Conservation (phyloP, 1,140 invertebrate species). For the Thalassaphorura encarpata region DNA sequence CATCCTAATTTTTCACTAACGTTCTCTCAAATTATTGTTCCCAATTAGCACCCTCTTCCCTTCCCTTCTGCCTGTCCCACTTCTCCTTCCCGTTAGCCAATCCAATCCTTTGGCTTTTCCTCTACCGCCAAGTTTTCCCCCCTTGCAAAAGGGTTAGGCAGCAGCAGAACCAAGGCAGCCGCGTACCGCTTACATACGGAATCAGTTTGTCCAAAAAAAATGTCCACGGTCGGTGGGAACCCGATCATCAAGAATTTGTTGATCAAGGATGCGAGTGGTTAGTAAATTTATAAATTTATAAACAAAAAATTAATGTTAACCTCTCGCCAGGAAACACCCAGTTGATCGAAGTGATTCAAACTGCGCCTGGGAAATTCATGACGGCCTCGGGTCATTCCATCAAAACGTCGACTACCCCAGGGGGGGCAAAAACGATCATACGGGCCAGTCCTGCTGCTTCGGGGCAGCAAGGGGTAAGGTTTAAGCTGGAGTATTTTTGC, state of each 20-base stretch:
- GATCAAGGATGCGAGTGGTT: constrained; percentile 54
- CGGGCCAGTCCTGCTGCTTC: constrained; percentile 24
- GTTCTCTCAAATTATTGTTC: too few species aligned
- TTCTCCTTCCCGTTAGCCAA: too few species aligned
- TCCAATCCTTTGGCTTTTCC: too few species aligned
- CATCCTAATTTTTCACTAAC: too few species aligned
- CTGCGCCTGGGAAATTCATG: constrained; percentile 34
- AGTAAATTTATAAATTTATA: constrained; percentile 39
- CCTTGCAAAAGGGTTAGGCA: too few species aligned
- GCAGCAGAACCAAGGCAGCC: too few species aligned
- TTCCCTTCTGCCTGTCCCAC: too few species aligned
- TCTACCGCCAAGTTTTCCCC: too few species aligned
- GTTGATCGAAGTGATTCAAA: constrained; percentile 53
- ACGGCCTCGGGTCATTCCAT: constrained; percentile 31
- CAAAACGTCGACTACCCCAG: constrained; percentile 26
- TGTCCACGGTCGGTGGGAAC: constrained; percentile 14
- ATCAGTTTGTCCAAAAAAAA: too few species aligned
- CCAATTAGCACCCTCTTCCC: too few species aligned
- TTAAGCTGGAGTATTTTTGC: background rate
- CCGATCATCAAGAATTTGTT: constrained; percentile 44
- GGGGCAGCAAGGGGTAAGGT: background rate
- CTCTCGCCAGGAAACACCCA: constrained; percentile 40
- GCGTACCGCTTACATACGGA: too few species aligned
- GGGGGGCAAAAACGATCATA: constrained; percentile 34
- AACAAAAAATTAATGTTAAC: background rate